These are phyloP conservation scores for Drosophila auraria DNA, from an alignment of 1,140 invertebrate genomes.

Conservation along the genomic window DNA sequence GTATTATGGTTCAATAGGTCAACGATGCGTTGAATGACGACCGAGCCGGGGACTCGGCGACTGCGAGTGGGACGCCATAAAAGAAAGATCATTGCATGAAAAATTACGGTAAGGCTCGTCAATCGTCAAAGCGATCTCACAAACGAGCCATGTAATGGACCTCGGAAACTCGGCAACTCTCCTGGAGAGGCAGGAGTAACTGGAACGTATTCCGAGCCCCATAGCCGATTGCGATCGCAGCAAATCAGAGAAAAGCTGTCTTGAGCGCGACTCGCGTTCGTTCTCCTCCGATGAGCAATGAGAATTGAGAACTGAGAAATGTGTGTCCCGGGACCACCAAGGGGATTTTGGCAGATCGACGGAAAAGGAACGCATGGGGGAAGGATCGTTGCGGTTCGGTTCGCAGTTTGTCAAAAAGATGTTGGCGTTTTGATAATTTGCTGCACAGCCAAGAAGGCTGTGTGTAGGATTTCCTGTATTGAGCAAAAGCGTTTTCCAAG, in stretches of 20 bases:
- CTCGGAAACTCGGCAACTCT: slow-evolving; percentile 11
- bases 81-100: slow-evolving; percentile 76
- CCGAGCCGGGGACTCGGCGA: slow-evolving; percentile 24
- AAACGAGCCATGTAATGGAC: slow-evolving; percentile 73
- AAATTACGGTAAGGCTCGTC: slow-evolving; percentile 80
- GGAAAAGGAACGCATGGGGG: neutral
- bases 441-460: slow-evolving; percentile 53
- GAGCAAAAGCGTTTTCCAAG: slow-evolving; percentile 48
- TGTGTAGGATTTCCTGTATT: slow-evolving; percentile 82
- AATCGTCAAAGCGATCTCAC: slow-evolving; percentile 69
- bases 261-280: slow-evolving; percentile 58
- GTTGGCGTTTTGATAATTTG: slow-evolving; percentile 84
- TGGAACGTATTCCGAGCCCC: slow-evolving; percentile 41
- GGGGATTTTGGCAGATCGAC: slow-evolving; percentile 29
- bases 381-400: slow-evolving; percentile 33
- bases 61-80: slow-evolving; percentile 42
- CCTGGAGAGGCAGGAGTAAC: slow-evolving; percentile 40
- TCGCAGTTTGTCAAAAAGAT: slow-evolving; percentile 83
- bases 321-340: slow-evolving; percentile 38
- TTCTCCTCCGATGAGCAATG: slow-evolving; percentile 40
- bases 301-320: slow-evolving; percentile 42
- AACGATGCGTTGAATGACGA: slow-evolving; percentile 81
- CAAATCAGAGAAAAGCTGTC: slow-evolving; percentile 73
- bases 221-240: slow-evolving; percentile 74
- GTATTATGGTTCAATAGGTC: slow-evolving; percentile 83